phyloP scores from a whole-genome alignment of 2,113 vertebrate genomes.

The Oncorhynchus clarkii region DNA sequence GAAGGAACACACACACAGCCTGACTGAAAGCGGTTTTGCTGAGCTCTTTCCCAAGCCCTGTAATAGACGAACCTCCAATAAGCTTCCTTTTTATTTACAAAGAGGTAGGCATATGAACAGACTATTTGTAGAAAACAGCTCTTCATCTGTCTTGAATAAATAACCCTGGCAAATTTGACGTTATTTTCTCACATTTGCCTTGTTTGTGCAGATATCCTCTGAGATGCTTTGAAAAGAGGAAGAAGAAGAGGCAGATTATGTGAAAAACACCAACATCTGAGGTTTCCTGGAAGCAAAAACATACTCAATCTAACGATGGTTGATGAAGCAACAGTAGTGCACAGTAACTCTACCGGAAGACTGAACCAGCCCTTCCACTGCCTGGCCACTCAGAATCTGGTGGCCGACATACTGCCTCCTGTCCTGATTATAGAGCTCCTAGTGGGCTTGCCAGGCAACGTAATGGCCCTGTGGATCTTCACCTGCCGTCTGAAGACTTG shows the following conservation, averaged over 20 bases:
- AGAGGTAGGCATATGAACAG: neutral
- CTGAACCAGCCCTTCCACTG: constrained; percentile 14
- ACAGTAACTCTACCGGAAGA: neutral
- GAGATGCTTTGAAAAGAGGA: neutral
- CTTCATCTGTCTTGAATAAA: neutral
- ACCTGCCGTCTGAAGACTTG: constrained; percentile 64
- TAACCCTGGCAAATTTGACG: neutral
- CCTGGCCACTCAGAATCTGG: constrained; percentile 6
- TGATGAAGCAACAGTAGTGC: neutral
- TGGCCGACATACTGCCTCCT: constrained; percentile 58
- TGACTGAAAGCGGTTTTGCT: too few relatives aligned
- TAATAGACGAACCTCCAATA: too few relatives aligned
- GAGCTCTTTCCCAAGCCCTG: too few relatives aligned
- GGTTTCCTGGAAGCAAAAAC: neutral
- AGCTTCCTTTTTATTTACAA: neutral
- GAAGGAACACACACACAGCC: too few relatives aligned
- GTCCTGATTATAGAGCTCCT: constrained; percentile 66
- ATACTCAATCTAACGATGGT: neutral
- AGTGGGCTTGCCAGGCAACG: constrained; percentile 67
- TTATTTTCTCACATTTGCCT: neutral
- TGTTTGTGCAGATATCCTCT: neutral
- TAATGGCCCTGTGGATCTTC: constrained; percentile 73
- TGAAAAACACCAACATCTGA: neutral
- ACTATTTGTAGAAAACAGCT: neutral
- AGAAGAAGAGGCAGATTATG: neutral